phyloP scores from a whole-genome alignment of 2,888 invertebrate species.

The Agrypnus murinus region DNA sequence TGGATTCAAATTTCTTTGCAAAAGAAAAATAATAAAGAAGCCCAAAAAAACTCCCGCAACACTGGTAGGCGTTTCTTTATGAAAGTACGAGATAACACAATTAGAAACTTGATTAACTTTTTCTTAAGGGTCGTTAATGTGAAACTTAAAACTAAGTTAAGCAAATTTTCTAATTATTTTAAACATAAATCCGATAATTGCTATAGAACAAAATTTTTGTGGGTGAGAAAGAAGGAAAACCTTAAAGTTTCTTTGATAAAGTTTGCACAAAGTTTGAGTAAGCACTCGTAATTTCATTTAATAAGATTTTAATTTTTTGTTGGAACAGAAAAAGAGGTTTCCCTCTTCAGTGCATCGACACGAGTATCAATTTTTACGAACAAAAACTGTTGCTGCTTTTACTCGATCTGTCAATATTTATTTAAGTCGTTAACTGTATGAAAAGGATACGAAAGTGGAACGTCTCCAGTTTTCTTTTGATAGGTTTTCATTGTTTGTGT shows the following conservation, averaged over 20 bases:
- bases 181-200: conserved; percentile 42
- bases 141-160: conserved; percentile 39
- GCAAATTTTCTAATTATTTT: conserved; percentile 45
- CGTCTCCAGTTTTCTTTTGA: background rate
- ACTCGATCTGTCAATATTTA: conserved; percentile 5
- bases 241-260: too few relatives aligned
- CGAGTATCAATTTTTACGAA: background rate
- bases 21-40: conserved; percentile 5
- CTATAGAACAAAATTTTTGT: background rate
- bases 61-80: conserved; percentile 1
- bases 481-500: too few relatives aligned
- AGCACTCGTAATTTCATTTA: too few relatives aligned
- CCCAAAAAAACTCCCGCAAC: background rate
- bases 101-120: conserved; percentile 45
- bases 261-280: too few relatives aligned
- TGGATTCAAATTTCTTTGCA: conserved; percentile 4
- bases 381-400: conserved; percentile 3
- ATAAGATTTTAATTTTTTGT: background rate
- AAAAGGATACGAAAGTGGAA: conserved; percentile 2
- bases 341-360: background rate
- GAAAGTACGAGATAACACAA: conserved; percentile 33
- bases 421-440: conserved; percentile 6
- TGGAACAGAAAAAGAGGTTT: background rate
- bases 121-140: conserved; percentile 32
- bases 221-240: background rate